Evolutionary conservation across 2,888 invertebrate genomes (phyloP).

Genomic region (Drosophila parthenogenetica): DNA sequence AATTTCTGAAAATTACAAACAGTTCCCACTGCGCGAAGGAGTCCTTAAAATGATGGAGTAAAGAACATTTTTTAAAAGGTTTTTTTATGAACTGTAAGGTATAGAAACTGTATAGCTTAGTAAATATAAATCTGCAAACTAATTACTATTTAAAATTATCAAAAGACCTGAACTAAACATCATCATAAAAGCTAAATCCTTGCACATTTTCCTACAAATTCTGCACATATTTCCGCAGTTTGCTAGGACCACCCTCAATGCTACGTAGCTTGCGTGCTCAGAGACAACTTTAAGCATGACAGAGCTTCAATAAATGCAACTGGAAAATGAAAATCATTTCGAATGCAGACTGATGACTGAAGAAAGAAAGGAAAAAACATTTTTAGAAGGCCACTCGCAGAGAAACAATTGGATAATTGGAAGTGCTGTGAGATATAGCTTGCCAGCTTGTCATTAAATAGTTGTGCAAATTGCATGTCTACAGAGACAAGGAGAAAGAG

Average conservation of each 20-base stretch:
- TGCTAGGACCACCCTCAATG: conserved; percentile 3
- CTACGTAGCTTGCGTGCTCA: neutral
- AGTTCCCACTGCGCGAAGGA: conserved; percentile 25
- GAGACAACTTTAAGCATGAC: conserved; percentile 4
- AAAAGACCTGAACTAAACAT: neutral
- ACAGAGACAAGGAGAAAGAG: neutral
- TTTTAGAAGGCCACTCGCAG: conserved; percentile 28
- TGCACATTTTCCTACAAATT: neutral
- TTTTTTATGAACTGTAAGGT: neutral
- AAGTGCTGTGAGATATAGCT: conserved; percentile 50
- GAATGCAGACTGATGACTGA: conserved; percentile 8
- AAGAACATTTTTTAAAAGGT: neutral
- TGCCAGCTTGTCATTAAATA: conserved; percentile 51
- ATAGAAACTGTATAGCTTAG: too few species aligned
- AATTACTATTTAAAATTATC: too few species aligned
- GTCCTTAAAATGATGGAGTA: neutral
- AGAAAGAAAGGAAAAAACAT: conserved; percentile 24
- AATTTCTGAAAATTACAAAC: conserved; percentile 32
- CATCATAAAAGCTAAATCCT: neutral
- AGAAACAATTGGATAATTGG: conserved; percentile 61
- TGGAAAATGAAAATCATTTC: conserved; percentile 6
- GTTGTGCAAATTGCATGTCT: conserved; percentile 48
- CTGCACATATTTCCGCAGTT: neutral
- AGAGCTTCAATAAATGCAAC: conserved; percentile 7
- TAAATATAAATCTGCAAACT: too few species aligned